phyloP scores from a whole-genome alignment of 1,140 invertebrate species.

The Achroia grisella region DNA sequence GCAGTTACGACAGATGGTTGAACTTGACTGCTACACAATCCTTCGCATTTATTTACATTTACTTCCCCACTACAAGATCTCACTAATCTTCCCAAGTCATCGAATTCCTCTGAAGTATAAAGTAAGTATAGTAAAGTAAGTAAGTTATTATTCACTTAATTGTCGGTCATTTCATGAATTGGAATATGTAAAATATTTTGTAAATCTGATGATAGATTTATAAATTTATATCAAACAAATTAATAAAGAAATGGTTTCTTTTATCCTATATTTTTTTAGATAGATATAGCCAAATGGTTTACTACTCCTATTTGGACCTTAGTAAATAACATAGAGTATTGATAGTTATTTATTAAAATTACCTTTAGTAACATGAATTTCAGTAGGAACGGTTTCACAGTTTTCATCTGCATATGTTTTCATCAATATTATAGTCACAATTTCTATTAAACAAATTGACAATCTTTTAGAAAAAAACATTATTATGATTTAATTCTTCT shows the following conservation, averaged over 20 bases:
- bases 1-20: constrained; percentile 90
- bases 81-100: constrained; percentile 84
- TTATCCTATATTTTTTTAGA: no score
- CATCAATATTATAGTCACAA: constrained; percentile 18
- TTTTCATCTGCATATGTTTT: constrained; percentile 43
- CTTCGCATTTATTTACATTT: constrained; percentile 91
- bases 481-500: no score
- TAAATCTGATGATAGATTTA: not conserved
- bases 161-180: no score
- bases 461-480: not conserved
- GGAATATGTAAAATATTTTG: constrained; percentile 14
- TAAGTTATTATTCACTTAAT: no score
- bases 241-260: no score
- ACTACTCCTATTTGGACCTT: no score
- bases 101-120: constrained; percentile 84
- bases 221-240: not conserved
- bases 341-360: not conserved
- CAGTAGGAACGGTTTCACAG: constrained; percentile 53
- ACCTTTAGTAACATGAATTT: constrained; percentile 66
- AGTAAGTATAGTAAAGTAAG: no score
- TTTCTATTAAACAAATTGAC: constrained; percentile 12
- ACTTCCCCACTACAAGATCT: constrained; percentile 91
- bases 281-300: no score
- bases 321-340: no score
- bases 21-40: constrained; percentile 91